Base-by-base conservation (phyloP, 1,140 invertebrate species). In the Lerema accius region DNA sequence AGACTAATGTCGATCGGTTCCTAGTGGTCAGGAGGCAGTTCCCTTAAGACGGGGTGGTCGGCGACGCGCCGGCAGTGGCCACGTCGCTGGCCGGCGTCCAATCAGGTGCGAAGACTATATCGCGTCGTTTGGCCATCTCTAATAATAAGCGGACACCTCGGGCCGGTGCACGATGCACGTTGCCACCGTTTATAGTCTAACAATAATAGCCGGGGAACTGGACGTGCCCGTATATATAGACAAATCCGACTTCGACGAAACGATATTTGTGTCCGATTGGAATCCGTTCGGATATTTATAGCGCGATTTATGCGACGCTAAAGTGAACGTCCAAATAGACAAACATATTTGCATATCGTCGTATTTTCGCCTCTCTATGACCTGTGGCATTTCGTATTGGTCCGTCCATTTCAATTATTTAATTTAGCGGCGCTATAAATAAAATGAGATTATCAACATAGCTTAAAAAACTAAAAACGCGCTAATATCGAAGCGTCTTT, bases 171-270 rank as follows among this genome's bases (percentile, higher is more conserved):
- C 53, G 23, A 14, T 45, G 79, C 76, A 7, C 28, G 28, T 4
- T 9, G 28, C 63, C 55, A 63, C 82, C 81, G 67, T 71, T 80
- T 85, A 84, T 84, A 88, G 78, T 61, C 58, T 76, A 73, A 80
- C 85, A 58, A 80, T 80, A 88, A 88, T 88, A 84, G 76, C 72
- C 65, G 63, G 63, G 66, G 65, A 65, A 69, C 74, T 69, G 72
- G 65, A 71, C 59, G 61, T 6, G 40, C 17, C 14, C 37, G 40
- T 45, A 56, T 32, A 55, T 55, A 55, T 55, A 55, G 39, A 43
- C 51, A 19, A 40, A 32, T 17, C 50, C 17, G 37, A 66, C 19
- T 55, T 32, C 55, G 45, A 11, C 45, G 55, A 70, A 40, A 11
- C 45, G 55, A 70, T 69, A 48, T 62, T 66, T 63, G 55, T 45